Conservation (phyloP, 2,888 invertebrate genomes). For the Salticus scenicus region DNA sequence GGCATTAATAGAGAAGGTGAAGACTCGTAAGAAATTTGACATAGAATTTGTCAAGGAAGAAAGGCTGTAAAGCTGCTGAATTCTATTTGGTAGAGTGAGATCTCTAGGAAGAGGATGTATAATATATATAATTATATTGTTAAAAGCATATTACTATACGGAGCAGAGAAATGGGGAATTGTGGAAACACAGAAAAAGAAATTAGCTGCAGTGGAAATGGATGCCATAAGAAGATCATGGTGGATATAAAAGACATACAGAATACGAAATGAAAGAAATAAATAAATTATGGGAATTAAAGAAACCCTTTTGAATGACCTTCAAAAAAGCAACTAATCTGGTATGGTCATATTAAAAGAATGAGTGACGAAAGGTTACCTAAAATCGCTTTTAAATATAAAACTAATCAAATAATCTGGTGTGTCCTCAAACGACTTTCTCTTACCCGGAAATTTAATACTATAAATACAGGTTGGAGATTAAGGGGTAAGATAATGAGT, state of each 20-base stretch:
- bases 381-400: neutral
- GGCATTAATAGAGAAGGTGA: neutral
- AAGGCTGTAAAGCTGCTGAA: constrained; percentile 5
- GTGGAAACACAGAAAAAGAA: too few relatives aligned
- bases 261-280: neutral
- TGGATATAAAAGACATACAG: neutral
- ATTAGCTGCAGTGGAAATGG: too few relatives aligned
- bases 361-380: neutral
- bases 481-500: too few relatives aligned
- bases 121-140: constrained; percentile 9
- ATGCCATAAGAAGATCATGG: too few relatives aligned
- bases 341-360: too few relatives aligned
- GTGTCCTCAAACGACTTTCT: too few relatives aligned
- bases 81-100: neutral
- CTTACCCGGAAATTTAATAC: too few relatives aligned
- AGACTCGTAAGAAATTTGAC: neutral
- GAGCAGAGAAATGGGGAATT: too few relatives aligned
- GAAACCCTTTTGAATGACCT: neutral
- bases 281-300: neutral
- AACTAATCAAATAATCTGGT: neutral
- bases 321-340: neutral
- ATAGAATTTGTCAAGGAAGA: neutral
- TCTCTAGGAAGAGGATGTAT: neutral
- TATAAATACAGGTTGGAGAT: too few relatives aligned
- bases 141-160: too few relatives aligned